Evolutionary conservation across 1,140 invertebrate species (phyloP).

Genomic region (Drosophila bipectinata): DNA sequence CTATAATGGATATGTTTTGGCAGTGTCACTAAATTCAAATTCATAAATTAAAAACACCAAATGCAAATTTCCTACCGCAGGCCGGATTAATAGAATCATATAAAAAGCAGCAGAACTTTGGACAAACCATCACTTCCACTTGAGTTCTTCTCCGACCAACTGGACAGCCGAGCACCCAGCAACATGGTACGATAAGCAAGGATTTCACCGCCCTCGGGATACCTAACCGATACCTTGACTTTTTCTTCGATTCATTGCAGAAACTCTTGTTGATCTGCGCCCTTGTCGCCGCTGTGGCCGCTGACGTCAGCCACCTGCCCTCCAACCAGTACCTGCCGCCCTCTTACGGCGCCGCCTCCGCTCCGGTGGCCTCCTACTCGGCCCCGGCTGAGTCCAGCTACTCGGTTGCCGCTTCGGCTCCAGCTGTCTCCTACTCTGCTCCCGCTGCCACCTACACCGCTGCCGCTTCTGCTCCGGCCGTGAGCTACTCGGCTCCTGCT

Average conservation of each 20-base stretch:
- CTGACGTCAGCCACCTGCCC: constrained; percentile 77
- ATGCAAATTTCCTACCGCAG: constrained; percentile 68
- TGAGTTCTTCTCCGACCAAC: constrained; percentile 72
- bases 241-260: constrained; percentile 43
- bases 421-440: constrained; percentile 55
- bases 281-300: constrained; percentile 67
- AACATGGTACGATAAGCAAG: constrained; percentile 67
- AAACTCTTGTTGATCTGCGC: constrained; percentile 77
- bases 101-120: constrained; percentile 63
- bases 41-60: constrained; percentile 73
- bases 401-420: constrained; percentile 58
- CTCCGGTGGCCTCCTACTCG: constrained; percentile 51
- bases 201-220: constrained; percentile 15
- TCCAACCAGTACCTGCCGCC: constrained; percentile 73
- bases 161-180: constrained; percentile 68
- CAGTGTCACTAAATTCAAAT: constrained; percentile 70
- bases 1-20: constrained; percentile 76
- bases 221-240: background rate
- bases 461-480: constrained; percentile 36
- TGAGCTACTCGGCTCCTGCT: constrained; percentile 38
- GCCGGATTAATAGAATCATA: constrained; percentile 71
- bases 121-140: constrained; percentile 73
- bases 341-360: constrained; percentile 37
- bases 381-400: constrained; percentile 33
- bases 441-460: constrained; percentile 47